Conservation (phyloP, 2,797 vertebrate genomes). For the Leucoraja ocellata region DNA sequence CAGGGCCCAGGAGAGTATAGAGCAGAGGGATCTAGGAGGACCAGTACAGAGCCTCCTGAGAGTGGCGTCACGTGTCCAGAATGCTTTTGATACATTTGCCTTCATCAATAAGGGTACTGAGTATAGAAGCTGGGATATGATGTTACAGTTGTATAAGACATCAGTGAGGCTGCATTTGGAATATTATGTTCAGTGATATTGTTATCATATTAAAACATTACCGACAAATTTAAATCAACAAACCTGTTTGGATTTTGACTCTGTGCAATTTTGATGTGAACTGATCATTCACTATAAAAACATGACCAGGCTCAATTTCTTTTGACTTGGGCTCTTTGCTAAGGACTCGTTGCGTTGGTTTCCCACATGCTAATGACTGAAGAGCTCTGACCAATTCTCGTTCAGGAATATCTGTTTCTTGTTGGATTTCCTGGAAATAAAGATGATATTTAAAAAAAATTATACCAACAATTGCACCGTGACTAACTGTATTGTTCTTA, state of each 20-base stretch:
- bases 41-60: too few relatives aligned
- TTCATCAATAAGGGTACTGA: too few relatives aligned
- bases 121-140: too few relatives aligned
- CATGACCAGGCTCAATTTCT: conserved; percentile 93
- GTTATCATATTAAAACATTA: neutral
- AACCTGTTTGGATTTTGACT: conserved; percentile 78
- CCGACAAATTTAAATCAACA: neutral
- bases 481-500: neutral
- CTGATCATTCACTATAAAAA: conserved; percentile 98
- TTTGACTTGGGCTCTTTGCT: conserved; percentile 97
- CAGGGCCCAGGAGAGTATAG: too few relatives aligned
- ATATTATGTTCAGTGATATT: too few relatives aligned
- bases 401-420: conserved; percentile 95
- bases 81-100: too few relatives aligned
- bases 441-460: neutral
- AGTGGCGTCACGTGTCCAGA: too few relatives aligned
- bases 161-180: too few relatives aligned
- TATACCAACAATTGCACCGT: neutral
- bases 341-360: conserved; percentile 91
- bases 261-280: conserved; percentile 98
- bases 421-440: conserved; percentile 83
- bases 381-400: conserved; percentile 87
- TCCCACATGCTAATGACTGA: conserved; percentile 81
- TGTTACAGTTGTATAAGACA: too few relatives aligned
- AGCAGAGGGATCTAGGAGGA: too few relatives aligned